phyloP scores from a whole-genome alignment of 2,797 vertebrate genomes.

The Bradypodion pumilum region DNA sequence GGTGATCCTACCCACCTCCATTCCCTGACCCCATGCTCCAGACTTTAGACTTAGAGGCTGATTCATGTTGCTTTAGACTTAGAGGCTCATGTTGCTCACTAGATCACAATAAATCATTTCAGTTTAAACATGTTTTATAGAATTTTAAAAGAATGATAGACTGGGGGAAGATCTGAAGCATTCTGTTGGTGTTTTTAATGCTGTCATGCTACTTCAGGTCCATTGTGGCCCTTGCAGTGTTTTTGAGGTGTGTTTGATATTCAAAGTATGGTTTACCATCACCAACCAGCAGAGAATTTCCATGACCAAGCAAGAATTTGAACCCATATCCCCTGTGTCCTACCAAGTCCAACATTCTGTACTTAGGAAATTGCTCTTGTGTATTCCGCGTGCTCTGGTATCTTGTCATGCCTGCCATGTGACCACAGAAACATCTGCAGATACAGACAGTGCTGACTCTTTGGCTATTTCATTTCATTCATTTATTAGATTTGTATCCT shows the following conservation, averaged over 20 bases:
- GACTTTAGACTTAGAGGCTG: not conserved
- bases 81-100: not conserved
- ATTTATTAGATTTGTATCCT: too few species aligned
- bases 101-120: slow-evolving; percentile 2
- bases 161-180: not conserved
- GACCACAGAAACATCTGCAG: too few species aligned
- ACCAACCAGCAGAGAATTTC: slow-evolving; percentile 60
- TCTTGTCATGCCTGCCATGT: too few species aligned
- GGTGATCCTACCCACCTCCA: not conserved
- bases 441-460: too few species aligned
- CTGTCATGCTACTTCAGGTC: too few species aligned
- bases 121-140: not conserved
- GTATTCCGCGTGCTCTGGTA: too few species aligned
- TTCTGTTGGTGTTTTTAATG: not conserved
- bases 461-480: too few species aligned
- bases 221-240: too few species aligned
- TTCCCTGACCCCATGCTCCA: too few species aligned
- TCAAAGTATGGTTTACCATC: slow-evolving; percentile 36
- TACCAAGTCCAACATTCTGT: slow-evolving; percentile 46
- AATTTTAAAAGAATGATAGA: not conserved
- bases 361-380: slow-evolving; percentile 32
- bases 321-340: too few species aligned
- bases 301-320: too few species aligned
- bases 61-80: not conserved
- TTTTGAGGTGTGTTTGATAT: too few species aligned